Conservation (phyloP, 2,797 vertebrate genomes). For the Scleropages formosus region DNA sequence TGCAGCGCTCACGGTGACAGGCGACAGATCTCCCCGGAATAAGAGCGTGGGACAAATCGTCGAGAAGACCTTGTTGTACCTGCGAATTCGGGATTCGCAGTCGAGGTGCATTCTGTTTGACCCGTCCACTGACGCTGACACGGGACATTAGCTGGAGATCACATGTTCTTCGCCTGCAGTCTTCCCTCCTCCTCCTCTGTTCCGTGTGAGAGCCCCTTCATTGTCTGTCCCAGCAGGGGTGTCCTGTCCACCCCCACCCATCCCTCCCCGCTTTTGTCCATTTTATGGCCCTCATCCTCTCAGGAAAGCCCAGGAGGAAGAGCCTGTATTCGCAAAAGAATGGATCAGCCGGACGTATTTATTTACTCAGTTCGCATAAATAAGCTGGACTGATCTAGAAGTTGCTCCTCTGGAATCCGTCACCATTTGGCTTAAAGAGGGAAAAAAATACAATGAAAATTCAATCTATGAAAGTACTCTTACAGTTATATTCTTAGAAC, state of each 20-base stretch:
- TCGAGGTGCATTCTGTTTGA: background rate
- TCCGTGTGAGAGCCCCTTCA: background rate
- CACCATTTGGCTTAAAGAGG: background rate
- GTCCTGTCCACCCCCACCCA: constrained; percentile 12
- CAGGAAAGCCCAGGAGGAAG: background rate
- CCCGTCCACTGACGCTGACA: constrained; percentile 11
- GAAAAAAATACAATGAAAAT: background rate
- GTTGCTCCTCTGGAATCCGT: background rate
- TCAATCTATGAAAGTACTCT: background rate
- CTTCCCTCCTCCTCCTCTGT: background rate
- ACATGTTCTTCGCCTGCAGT: background rate
- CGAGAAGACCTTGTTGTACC: constrained; percentile 34
- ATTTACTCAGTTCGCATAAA: background rate
- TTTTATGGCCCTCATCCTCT: background rate
- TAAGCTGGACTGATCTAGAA: background rate
- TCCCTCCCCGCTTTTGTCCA: background rate
- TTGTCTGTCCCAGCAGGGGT: background rate
- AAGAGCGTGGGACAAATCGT: constrained; percentile 14
- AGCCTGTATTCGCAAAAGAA: background rate
- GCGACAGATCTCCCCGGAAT: constrained; percentile 15
- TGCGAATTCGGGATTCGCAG: background rate
- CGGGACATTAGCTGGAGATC: background rate
- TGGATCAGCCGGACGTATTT: constrained; percentile 2
- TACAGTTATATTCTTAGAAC: no score
- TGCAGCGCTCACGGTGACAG: constrained; percentile 14